Percentiles rank a stretch among this genome's conserved stretches.
Evolutionary conservation across 2,888 invertebrate species (phyloP).

Genomic region (Seira ritae): DNA sequence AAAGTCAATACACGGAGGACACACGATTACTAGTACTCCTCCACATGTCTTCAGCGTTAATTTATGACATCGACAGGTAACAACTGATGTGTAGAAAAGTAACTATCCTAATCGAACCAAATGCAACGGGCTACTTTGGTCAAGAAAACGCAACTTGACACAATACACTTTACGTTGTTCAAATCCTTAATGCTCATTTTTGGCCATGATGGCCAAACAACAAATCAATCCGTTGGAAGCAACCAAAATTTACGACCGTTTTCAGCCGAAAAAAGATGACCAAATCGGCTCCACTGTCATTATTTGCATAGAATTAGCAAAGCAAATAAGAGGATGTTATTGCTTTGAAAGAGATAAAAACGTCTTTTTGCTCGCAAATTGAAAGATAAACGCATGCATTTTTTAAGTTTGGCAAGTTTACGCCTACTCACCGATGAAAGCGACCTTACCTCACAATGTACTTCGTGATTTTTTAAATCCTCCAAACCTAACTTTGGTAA

Average conservation of each 20-base stretch:
- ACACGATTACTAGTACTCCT: no score
- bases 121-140: no score
- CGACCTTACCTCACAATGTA: neutral
- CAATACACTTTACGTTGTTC: no score
- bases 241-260: slow-evolving; percentile 22
- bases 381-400: neutral
- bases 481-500: neutral
- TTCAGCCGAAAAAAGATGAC: slow-evolving; percentile 42
- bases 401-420: neutral
- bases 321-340: slow-evolving; percentile 38
- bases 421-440: neutral
- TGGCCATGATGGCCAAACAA: slow-evolving; percentile 8
- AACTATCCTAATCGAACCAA: neutral
- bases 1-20: no score
- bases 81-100: no score
- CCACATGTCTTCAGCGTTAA: neutral
- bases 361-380: neutral
- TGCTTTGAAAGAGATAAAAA: neutral
- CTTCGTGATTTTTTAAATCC: neutral
- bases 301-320: slow-evolving; percentile 63
- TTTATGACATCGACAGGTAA: neutral
- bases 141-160: no score
- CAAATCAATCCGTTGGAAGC: slow-evolving; percentile 50
- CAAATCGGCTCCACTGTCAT: slow-evolving; percentile 37
- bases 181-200: neutral